Percentiles rank a stretch among this genome's conserved stretches.
Evolutionary conservation across 1,140 invertebrate species (phyloP).

Genomic region (Cephus cinctus): DNA sequence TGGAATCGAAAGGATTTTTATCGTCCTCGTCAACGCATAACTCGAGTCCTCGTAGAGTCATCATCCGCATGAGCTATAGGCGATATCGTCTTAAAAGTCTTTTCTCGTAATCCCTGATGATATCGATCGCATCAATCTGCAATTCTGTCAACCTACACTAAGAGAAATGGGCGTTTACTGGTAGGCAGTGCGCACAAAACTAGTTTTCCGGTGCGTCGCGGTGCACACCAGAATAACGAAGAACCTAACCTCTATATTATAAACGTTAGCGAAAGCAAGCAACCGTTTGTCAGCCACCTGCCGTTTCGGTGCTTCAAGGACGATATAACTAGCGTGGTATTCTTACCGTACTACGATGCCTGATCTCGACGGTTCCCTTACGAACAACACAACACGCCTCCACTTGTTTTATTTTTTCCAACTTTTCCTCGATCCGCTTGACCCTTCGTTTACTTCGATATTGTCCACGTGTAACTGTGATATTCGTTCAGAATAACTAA

Average conservation of each 20-base stretch:
- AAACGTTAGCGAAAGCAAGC: background rate
- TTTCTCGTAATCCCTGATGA: too few species aligned
- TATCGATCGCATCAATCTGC: conserved; percentile 52
- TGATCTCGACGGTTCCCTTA: background rate
- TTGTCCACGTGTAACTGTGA: too few species aligned
- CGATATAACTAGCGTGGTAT: too few species aligned
- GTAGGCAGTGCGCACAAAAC: conserved; percentile 32
- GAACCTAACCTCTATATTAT: conserved; percentile 35
- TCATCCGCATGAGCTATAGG: too few species aligned
- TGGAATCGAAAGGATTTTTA: too few species aligned
- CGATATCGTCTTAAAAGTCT: too few species aligned
- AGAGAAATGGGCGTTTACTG: conserved; percentile 53
- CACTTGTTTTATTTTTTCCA: conserved; percentile 10
- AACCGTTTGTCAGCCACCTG: background rate
- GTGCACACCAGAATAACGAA: conserved; percentile 19
- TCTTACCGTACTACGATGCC: too few species aligned
- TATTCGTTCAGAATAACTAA: background rate
- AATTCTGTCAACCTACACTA: conserved; percentile 39
- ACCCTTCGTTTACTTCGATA: too few species aligned
- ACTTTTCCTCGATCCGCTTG: conserved; percentile 1
- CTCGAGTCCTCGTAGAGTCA: too few species aligned
- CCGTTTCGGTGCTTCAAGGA: too few species aligned
- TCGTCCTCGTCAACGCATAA: too few species aligned
- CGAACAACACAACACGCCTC: conserved; percentile 1
- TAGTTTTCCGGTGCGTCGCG: conserved; percentile 26